Percentiles rank a stretch among this genome's conserved stretches.
Conservation (phyloP, 2,797 vertebrate species). For the Sebastes wilsoni region DNA sequence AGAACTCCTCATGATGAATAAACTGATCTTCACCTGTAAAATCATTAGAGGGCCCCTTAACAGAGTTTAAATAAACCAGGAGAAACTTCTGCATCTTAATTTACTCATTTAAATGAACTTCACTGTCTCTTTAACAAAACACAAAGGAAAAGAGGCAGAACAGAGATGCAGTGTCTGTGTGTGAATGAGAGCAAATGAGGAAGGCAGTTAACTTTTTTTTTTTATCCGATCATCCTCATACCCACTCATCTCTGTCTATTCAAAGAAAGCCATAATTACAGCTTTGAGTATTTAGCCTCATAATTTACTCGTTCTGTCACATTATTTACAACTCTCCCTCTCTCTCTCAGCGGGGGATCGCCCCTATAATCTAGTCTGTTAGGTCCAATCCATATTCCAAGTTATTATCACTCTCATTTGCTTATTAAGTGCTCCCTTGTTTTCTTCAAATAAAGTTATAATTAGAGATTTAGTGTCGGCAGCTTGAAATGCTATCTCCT, state of each 20-base stretch:
- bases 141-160: conserved; percentile 8
- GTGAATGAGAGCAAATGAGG: conserved; percentile 37
- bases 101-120: neutral
- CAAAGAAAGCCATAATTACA: conserved; percentile 84
- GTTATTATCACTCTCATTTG: conserved; percentile 86
- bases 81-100: neutral
- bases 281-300: conserved; percentile 83
- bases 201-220: conserved; percentile 52
- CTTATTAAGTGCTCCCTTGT: conserved; percentile 85
- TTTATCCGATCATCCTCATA: conserved; percentile 69
- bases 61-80: conserved; percentile 10
- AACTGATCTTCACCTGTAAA: neutral
- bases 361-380: conserved; percentile 81
- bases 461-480: conserved; percentile 83
- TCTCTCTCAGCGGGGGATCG: conserved; percentile 74
- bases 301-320: conserved; percentile 77
- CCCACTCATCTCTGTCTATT: conserved; percentile 77
- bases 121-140: neutral
- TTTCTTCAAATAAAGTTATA: conserved; percentile 88
- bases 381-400: conserved; percentile 78
- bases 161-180: conserved; percentile 8
- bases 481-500: conserved; percentile 80
- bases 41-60: neutral
- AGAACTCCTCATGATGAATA: neutral
- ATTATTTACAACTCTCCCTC: conserved; percentile 73